Evolutionary conservation across 2,888 invertebrate genomes (phyloP).

Genomic region (Caenorhabditis macrosperma): DNA sequence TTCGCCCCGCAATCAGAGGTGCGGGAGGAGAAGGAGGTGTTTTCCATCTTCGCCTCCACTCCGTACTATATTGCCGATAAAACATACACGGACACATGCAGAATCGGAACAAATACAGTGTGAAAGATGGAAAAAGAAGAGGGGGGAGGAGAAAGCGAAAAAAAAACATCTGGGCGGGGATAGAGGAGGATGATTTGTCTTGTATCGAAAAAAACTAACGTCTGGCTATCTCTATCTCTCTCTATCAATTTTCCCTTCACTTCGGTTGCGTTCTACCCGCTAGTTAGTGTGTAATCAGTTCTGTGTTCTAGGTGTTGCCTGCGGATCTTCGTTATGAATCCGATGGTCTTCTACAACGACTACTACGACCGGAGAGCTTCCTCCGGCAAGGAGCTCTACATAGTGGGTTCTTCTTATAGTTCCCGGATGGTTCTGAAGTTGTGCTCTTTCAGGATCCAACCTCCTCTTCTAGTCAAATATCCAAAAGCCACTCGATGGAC

Average conservation of each 20-base stretch:
- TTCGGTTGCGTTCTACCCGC: neutral
- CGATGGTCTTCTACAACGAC: conserved; percentile 21
- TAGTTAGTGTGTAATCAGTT: neutral
- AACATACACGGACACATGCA: conserved; percentile 22
- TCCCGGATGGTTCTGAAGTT: neutral
- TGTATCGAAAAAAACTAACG: conserved; percentile 28
- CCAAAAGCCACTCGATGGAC: conserved; percentile 36
- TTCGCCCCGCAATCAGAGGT: too few species aligned
- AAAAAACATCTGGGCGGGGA: conserved; percentile 45
- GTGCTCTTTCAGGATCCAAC: conserved; percentile 29
- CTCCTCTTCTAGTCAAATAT: conserved; percentile 3
- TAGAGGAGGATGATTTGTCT: conserved; percentile 45
- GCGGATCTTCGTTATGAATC: neutral
- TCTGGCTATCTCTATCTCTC: conserved; percentile 19
- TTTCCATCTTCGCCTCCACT: too few species aligned
- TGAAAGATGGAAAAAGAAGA: neutral
- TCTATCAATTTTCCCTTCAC: neutral
- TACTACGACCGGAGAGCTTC: conserved; percentile 44
- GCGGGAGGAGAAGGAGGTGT: too few species aligned
- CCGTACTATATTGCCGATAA: conserved; percentile 39
- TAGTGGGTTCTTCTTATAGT: neutral
- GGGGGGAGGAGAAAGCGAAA: conserved; percentile 25
- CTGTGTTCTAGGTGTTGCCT: neutral
- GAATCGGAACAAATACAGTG: conserved; percentile 32
- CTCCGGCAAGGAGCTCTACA: conserved; percentile 33